Percentiles rank a stretch among this genome's conserved stretches.
phyloP scores from a whole-genome alignment of 1,140 invertebrate genomes.

The Drosophila rufa region DNA sequence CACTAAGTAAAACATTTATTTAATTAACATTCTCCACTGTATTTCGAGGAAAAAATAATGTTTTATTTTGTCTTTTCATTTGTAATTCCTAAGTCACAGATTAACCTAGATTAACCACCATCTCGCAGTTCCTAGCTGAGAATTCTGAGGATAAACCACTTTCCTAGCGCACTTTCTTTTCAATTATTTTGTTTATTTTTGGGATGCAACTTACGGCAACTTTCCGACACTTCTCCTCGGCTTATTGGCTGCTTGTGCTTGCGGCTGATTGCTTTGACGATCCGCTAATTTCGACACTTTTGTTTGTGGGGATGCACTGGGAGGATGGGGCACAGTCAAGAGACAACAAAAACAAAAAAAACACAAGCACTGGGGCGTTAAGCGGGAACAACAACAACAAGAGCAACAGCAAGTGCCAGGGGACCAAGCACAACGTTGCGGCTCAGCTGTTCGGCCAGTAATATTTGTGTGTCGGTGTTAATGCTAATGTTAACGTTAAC shows the following conservation, averaged over 20 bases:
- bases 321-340: background rate
- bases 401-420: slow-evolving; percentile 7
- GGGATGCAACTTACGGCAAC: slow-evolving; percentile 14
- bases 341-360: slow-evolving; percentile 6
- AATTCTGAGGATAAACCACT: background rate
- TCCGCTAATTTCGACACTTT: slow-evolving; percentile 42
- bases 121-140: too few species aligned
- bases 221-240: slow-evolving; percentile 7
- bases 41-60: too few species aligned
- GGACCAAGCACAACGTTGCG: slow-evolving; percentile 17
- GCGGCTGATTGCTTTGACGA: slow-evolving; percentile 1
- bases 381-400: background rate
- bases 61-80: too few species aligned
- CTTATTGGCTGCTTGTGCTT: background rate
- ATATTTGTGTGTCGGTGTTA: slow-evolving; percentile 22
- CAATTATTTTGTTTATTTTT: too few species aligned
- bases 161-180: slow-evolving; percentile 5
- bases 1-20: too few species aligned
- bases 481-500: slow-evolving; percentile 14
- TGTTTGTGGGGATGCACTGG: slow-evolving; percentile 13
- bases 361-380: slow-evolving; percentile 1
- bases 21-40: too few species aligned
- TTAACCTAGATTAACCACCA: too few species aligned
- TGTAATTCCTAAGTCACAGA: too few species aligned
- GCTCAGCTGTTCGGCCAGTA: slow-evolving; percentile 34